Percentiles rank a stretch among this genome's conserved stretches.
phyloP scores from a whole-genome alignment of 2,888 invertebrate species.

The Drosophila stalkeri region DNA sequence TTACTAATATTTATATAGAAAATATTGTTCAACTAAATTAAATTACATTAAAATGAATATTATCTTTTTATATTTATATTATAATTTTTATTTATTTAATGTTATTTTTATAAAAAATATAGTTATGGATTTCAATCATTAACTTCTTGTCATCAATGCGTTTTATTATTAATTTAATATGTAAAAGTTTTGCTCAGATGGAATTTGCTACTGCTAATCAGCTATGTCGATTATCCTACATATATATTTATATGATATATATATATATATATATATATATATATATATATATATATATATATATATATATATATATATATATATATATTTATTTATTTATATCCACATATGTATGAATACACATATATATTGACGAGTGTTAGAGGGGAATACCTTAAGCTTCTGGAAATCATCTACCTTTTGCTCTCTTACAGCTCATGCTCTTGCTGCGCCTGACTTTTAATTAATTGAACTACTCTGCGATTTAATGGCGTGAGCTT shows the following conservation, averaged over 20 bases:
- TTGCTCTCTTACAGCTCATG: background rate
- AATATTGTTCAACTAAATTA: too few species aligned
- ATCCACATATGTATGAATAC: background rate
- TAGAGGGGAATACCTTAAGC: background rate
- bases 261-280: background rate
- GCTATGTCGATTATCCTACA: background rate
- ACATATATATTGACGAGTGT: background rate
- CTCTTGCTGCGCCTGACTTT: conserved; percentile 51
- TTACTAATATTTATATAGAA: too few species aligned
- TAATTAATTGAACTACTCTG: conserved; percentile 76
- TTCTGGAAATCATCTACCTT: background rate
- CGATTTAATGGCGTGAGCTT: conserved; percentile 25
- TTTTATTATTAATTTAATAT: background rate
- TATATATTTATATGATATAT: background rate
- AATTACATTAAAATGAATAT: too few species aligned
- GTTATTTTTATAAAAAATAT: too few species aligned
- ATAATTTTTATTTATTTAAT: too few species aligned
- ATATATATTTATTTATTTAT: background rate
- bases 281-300: too few species aligned
- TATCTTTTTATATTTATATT: too few species aligned
- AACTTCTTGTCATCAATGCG: background rate
- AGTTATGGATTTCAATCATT: too few species aligned
- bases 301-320: background rate
- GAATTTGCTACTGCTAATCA: background rate
- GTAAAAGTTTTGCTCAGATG: too few species aligned